Percentiles rank a stretch among this genome's conserved stretches.
phyloP scores from a whole-genome alignment of 1,140 invertebrate genomes.

The Leptonema lineaticorne region DNA sequence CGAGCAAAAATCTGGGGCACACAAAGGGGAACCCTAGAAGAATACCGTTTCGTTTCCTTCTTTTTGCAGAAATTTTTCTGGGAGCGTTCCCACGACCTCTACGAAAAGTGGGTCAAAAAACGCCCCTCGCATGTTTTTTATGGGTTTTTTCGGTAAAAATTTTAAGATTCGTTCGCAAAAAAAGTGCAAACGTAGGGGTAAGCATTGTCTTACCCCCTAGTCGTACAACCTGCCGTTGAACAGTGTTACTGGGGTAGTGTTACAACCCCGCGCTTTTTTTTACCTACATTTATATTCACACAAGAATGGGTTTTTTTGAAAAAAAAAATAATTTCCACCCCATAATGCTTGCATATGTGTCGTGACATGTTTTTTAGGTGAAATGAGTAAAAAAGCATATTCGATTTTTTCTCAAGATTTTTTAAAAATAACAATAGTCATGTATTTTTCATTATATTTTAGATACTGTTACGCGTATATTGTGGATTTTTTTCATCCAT shows the following conservation, averaged over 20 bases:
- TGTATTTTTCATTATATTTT: conserved; percentile 1
- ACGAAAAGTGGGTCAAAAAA: conserved; percentile 38
- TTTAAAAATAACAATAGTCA: conserved; percentile 32
- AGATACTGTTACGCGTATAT: background rate
- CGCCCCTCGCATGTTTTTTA: conserved; percentile 28
- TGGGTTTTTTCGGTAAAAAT: conserved; percentile 37
- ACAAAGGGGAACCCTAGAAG: conserved; percentile 8
- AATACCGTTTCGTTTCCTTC: conserved; percentile 12
- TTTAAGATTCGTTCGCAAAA: conserved; percentile 37
- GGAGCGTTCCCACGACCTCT: conserved; percentile 38
- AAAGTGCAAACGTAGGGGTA: conserved; percentile 22
- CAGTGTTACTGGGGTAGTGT: conserved; percentile 42
- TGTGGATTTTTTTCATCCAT: background rate
- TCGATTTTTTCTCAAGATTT: conserved; percentile 33
- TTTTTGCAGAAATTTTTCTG: conserved; percentile 26
- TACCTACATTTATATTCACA: conserved; percentile 32
- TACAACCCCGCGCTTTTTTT: conserved; percentile 36
- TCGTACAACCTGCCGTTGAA: conserved; percentile 36
- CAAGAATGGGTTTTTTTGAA: conserved; percentile 37
- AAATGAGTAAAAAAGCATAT: conserved; percentile 37
- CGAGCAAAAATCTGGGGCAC: conserved; percentile 39
- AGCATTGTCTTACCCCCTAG: conserved; percentile 40
- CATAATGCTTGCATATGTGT: conserved; percentile 29
- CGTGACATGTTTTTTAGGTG: conserved; percentile 40
- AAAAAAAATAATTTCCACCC: no score